These are phyloP conservation scores for Melanocharis versteri DNA, from an alignment of 2,113 vertebrate genomes.

Conservation along the genomic window DNA sequence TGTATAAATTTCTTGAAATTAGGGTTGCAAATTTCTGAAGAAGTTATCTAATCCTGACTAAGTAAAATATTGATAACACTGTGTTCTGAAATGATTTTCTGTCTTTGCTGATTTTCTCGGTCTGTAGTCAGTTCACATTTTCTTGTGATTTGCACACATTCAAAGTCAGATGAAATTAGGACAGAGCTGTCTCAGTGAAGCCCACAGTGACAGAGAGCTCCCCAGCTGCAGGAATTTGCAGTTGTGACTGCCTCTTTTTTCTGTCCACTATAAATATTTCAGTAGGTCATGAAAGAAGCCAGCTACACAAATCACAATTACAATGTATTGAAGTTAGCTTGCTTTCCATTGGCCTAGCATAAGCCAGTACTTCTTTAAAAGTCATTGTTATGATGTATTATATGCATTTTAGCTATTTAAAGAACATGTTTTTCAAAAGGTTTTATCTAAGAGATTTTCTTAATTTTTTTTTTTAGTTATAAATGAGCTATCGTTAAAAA, in stretches of 20 bases:
- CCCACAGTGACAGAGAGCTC: constrained; percentile 80
- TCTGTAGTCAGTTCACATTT: constrained; percentile 75
- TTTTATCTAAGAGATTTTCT: not conserved
- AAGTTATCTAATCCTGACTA: constrained; percentile 64
- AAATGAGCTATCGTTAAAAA: not conserved
- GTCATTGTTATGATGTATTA: not conserved
- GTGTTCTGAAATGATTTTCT: constrained; percentile 83
- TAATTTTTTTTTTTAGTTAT: not conserved
- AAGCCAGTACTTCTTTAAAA: not conserved
- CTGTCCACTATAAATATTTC: constrained; percentile 88
- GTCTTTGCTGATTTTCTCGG: constrained; percentile 70
- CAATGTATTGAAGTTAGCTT: not conserved
- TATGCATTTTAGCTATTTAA: not conserved
- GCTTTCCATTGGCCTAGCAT: not conserved
- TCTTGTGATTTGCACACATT: constrained; percentile 83
- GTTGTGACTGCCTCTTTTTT: constrained; percentile 76
- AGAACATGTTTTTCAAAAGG: not conserved
- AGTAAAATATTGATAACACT: constrained; percentile 86
- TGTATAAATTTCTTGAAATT: not conserved
- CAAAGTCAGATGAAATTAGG: constrained; percentile 94
- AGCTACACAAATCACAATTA: constrained; percentile 48
- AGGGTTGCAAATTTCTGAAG: constrained; percentile 54
- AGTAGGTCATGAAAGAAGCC: constrained; percentile 79
- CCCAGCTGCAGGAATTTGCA: constrained; percentile 80
- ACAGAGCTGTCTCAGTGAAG: constrained; percentile 77